A percentile compares a stretch with the other conserved stretches of the same genome.
phyloP scores from a whole-genome alignment of 2,113 vertebrate species.

The Pogonocichla stellata region DNA sequence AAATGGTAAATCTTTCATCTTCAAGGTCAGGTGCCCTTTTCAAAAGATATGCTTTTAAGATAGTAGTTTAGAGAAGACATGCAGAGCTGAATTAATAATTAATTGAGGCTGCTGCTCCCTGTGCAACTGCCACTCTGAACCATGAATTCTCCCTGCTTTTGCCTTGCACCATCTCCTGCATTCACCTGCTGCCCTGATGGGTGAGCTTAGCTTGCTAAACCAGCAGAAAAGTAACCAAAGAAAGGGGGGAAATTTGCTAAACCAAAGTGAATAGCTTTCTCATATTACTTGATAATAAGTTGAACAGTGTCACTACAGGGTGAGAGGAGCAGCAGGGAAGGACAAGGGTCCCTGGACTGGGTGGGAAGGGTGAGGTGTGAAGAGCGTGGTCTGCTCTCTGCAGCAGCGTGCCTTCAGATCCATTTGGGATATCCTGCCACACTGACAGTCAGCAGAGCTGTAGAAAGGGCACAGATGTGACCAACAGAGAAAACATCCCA shows the following conservation, averaged over 20 bases:
- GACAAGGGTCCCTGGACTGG: not conserved
- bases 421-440: not conserved
- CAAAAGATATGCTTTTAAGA: not conserved
- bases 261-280: not conserved
- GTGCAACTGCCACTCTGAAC: not conserved
- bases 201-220: not conserved
- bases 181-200: not conserved
- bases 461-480: not conserved
- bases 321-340: not conserved
- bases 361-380: not conserved
- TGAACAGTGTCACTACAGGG: not conserved
- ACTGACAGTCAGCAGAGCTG: not conserved
- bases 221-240: not conserved
- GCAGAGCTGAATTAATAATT: conserved; percentile 22
- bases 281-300: fast-evolving
- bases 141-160: not conserved
- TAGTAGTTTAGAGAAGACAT: not conserved
- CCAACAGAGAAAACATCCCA: not conserved
- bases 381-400: fast-evolving
- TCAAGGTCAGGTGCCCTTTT: not conserved
- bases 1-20: not conserved
- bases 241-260: not conserved
- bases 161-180: not conserved
- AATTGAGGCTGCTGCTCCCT: not conserved
- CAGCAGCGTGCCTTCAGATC: fast-evolving